Base-by-base conservation (phyloP, 2,888 invertebrate genomes). In the Neuroscelio doddi region DNA sequence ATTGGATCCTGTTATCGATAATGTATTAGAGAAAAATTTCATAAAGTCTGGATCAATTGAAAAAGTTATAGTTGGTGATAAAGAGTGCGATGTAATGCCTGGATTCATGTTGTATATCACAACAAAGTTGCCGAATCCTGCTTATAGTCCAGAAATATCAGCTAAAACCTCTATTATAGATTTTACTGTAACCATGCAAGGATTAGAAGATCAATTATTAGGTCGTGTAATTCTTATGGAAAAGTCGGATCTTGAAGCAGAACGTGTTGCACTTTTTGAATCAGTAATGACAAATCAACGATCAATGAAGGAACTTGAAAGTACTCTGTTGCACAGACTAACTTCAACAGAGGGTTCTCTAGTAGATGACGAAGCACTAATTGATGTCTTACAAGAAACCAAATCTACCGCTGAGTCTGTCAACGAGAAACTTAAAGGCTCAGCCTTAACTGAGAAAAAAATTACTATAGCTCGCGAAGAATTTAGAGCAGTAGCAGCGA, bases 81-180 rank as follows among this genome's bases (percentile, higher is more conserved):
- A 98, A 79, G 98, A 98, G 85, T 96, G 96, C 79, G 98, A 98
- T 79, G 96, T 98, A 0, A 93, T 97, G 92, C 94, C 94, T 12
- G 96, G 96, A 0, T 98, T 98, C 80, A 93, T 93, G 91, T 86
- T 98, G 1, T 98, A 97, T 79, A 94, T 98, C 45, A 98, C 98
- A 1, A 98, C 98, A 0, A 98, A 98, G 85, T 85, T 98, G 51
- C 95, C 96, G 0, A 98, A 98, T 86, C 98, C 98, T 0, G 93
- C 96, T 0, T 98, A 97, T 84, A 96, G 97, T 9, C 98, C 98
- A 0, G 98, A 98, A 87, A 92, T 98, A 69, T 95, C 96, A 77
- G 97, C 98, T 0, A 96, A 96, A 83, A 97, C 97, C 0, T 95
- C 97, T 0, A 96, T 98, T 52, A 97, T 98, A 73, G 97, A 98